Evolutionary conservation across 37 sponge, comb jelly and placozoan genomes (phyloP).

Genomic region (Haliclona indistincta): DNA sequence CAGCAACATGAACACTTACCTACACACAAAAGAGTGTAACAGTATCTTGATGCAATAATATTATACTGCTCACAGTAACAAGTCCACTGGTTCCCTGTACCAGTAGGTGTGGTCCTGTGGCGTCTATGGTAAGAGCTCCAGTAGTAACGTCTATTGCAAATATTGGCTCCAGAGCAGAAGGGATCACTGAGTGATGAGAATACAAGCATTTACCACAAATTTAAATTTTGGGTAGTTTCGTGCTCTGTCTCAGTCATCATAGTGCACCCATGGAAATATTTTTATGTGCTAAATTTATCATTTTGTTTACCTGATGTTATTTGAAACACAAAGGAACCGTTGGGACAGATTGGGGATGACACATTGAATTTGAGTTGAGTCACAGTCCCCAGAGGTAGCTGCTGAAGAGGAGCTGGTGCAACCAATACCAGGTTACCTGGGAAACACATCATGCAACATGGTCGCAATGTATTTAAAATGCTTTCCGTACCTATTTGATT

Average conservation of each 20-base stretch:
- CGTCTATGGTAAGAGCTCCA: conserved; percentile 43
- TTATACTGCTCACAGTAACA: conserved; percentile 23
- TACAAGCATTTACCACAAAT: not conserved
- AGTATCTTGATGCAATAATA: not conserved
- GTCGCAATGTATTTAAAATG: too few relatives aligned
- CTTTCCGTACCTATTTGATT: not conserved
- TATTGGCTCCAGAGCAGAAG: conserved; percentile 13
- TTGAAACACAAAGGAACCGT: conserved; percentile 26
- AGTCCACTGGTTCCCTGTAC: conserved; percentile 35
- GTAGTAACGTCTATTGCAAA: conserved; percentile 29
- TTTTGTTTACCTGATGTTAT: conserved; percentile 45
- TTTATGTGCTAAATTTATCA: not conserved
- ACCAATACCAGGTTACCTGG: conserved; percentile 17
- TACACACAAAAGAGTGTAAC: not conserved
- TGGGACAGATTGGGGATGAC: conserved; percentile 45
- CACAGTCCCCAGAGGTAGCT: not conserved
- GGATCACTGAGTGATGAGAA: conserved; percentile 28
- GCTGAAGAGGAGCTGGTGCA: not conserved
- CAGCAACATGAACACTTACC: conserved; percentile 51
- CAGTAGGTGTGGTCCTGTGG: conserved; percentile 29
- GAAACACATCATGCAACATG: not conserved
- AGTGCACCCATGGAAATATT: too few relatives aligned
- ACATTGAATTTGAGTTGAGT: conserved; percentile 13
- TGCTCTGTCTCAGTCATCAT: too few relatives aligned
- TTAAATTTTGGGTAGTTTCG: not conserved